phyloP scores from a whole-genome alignment of 2,888 invertebrate species.

The Phrixothrix hirtus region DNA sequence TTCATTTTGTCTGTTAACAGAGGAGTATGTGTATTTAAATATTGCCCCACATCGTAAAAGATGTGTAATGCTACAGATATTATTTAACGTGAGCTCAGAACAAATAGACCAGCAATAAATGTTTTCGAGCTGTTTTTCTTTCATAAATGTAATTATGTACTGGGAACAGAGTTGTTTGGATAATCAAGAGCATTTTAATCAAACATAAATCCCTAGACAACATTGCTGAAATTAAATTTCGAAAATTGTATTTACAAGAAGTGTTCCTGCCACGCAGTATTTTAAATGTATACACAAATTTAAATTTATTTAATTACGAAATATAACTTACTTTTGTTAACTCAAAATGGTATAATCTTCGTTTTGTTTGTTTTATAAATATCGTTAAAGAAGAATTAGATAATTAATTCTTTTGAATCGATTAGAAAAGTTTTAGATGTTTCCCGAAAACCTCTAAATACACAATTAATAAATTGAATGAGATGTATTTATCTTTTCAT shows the following conservation, averaged over 20 bases:
- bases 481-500: no score
- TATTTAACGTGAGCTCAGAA: constrained; percentile 46
- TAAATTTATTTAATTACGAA: neutral
- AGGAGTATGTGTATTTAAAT: constrained; percentile 44
- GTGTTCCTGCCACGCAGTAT: neutral
- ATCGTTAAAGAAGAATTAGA: no score
- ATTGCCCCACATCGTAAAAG: constrained; percentile 45
- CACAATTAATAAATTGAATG: no score
- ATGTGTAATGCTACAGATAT: constrained; percentile 44
- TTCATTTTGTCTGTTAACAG: constrained; percentile 49
- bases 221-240: constrained; percentile 18
- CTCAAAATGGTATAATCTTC: neutral
- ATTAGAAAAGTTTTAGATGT: no score
- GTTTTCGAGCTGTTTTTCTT: constrained; percentile 48
- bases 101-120: constrained; percentile 48
- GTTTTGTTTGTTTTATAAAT: no score
- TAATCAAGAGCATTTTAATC: constrained; percentile 27
- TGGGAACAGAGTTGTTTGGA: constrained; percentile 28
- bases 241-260: constrained; percentile 15
- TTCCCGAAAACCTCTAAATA: no score
- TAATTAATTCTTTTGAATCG: no score
- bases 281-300: neutral
- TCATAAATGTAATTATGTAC: constrained; percentile 45
- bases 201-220: constrained; percentile 22
- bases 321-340: neutral